These are phyloP conservation scores for Eupithecia abbreviata DNA, from an alignment of 2,888 invertebrate genomes.

Conservation along the genomic window DNA sequence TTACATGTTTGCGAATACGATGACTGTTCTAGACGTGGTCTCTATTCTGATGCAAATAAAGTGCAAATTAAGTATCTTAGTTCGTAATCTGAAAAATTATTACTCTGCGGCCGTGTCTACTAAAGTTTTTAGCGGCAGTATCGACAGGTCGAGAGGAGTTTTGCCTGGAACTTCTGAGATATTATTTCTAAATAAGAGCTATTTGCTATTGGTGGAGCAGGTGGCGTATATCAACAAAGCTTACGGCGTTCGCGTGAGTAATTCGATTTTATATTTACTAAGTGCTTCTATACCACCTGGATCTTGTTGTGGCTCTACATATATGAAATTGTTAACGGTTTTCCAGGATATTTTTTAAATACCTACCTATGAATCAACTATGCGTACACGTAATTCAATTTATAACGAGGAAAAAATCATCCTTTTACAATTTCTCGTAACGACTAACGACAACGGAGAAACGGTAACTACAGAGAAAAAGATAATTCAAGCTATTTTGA, in stretches of 20 bases:
- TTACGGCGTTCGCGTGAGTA: conserved; percentile 46
- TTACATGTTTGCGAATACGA: conserved; percentile 43
- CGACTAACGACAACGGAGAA: too few species aligned
- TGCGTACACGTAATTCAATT: not conserved
- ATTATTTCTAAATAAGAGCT: conserved; percentile 42
- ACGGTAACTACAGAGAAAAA: too few species aligned
- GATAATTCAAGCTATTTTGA: too few species aligned
- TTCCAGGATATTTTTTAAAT: not conserved
- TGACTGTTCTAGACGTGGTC: conserved; percentile 41
- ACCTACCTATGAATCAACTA: not conserved
- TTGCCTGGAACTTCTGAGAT: conserved; percentile 28
- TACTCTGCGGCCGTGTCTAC: not conserved
- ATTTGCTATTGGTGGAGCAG: conserved; percentile 46
- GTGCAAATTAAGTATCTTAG: conserved; percentile 38
- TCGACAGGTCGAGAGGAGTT: conserved; percentile 35
- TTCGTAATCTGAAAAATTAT: conserved; percentile 31
- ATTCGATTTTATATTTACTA: conserved; percentile 8
- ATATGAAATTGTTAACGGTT: not conserved
- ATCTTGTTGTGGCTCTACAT: not conserved
- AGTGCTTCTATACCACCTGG: conserved; percentile 1
- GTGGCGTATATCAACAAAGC: conserved; percentile 40
- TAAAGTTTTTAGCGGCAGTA: not conserved
- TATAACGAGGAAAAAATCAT: too few species aligned
- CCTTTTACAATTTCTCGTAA: too few species aligned
- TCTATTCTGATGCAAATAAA: conserved; percentile 48